These are phyloP conservation scores for Fratercula arctica DNA, from an alignment of 2,797 vertebrate genomes.

Conservation along the genomic window DNA sequence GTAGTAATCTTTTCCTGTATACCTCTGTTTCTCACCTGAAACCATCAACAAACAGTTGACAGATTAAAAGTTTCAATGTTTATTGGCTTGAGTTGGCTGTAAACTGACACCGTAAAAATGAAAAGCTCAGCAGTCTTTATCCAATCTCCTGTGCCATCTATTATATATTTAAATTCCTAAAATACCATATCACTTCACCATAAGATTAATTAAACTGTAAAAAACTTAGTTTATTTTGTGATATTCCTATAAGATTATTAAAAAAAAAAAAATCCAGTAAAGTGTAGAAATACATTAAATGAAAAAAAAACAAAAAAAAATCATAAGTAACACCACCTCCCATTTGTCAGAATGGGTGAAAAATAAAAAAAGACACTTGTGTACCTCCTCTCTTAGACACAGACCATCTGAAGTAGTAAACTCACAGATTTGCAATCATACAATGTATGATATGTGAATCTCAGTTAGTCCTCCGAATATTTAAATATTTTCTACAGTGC, in stretches of 20 bases:
- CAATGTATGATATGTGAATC: not conserved
- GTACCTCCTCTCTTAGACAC: not conserved
- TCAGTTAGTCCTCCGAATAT: not conserved
- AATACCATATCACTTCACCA: fast-evolving
- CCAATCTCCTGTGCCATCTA: not conserved
- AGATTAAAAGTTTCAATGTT: not conserved
- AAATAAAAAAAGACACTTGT: not conserved
- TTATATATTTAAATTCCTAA: not conserved
- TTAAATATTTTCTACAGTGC: not conserved
- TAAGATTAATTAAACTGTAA: not conserved
- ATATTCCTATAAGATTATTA: not conserved
- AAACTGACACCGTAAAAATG: not conserved
- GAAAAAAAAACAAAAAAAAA: not conserved
- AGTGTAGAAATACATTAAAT: not conserved
- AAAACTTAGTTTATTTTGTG: not conserved
- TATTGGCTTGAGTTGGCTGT: not conserved
- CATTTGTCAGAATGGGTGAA: not conserved
- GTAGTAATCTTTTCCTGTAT: not conserved
- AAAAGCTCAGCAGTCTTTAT: not conserved
- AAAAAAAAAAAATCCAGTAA: not conserved
- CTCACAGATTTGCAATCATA: not conserved
- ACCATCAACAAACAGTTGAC: not conserved
- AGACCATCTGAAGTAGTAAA: not conserved
- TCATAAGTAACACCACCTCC: not conserved
- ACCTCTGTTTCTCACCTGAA: not conserved